Base-by-base conservation (phyloP, 35 echinoderm and acorn worm genomes). In the Eucidaris tribuloides region DNA sequence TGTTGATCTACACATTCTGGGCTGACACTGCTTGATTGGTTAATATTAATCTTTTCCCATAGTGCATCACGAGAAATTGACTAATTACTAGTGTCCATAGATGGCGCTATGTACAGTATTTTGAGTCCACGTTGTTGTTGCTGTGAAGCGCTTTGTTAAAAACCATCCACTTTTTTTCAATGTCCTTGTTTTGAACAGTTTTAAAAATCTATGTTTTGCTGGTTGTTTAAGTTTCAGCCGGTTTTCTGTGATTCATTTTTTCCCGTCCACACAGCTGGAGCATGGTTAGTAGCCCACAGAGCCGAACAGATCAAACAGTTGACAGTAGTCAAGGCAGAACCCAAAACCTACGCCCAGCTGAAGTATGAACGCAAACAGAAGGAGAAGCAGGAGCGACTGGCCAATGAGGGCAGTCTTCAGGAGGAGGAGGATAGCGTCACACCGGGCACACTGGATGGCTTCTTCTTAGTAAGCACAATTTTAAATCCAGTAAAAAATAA, bases 391-490 rank as follows among this genome's bases (percentile, higher is more conserved):
- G 90, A 92, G 45, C 23, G 50, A 42, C 29, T 20, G 28, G 71
- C 37, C 63, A 80, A 45, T 36, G 63, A 42, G 33, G 22, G 25
- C 46, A 44, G 24, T 25, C 27, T 49, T 23, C 43, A 64, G 19
- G 59, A 29, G 14, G 61, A 29, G 31, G 94, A 81, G 18, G 94
- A 87, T 23, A 72, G 62, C 35, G 59, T 60, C 5, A 88, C 66
- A 24, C 39, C 62, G 3, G 89, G 89, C 4, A 3, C 92, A 15
- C 72, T 97, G 4, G 94, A 97, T 86, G 94, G 94, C 19, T 97
- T 92, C 70, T 97, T 97, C 48, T 70, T 97, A 76, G 94, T 97
- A 62, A 89, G 82, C 68, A n/a, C n/a, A n/a, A n/a, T n/a, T n/a
- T n/a, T n/a, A n/a, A n/a, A n/a, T n/a, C n/a, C n/a, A n/a, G n/a